Base-by-base conservation (phyloP, 2,888 invertebrate species). In the Pycnomerus fuliginosus region DNA sequence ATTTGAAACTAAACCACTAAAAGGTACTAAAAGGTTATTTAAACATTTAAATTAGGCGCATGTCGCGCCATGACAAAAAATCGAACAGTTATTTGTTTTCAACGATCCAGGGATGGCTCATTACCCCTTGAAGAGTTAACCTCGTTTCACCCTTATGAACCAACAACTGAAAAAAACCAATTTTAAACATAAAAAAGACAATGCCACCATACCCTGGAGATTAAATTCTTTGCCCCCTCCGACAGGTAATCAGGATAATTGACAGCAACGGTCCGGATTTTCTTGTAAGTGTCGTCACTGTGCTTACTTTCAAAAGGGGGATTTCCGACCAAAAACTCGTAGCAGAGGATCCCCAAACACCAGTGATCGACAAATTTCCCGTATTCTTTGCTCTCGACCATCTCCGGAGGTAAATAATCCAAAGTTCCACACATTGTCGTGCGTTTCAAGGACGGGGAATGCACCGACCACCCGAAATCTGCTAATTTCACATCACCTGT, bases 381-480 rank as follows among this genome's bases (percentile, higher is more conserved):
- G 65, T 99, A 96, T 0, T 79, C 73, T 60, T 82, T 78, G 0
- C 87, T 84, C 53, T 84, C 84, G 3, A 99, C 84, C 95, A 99
- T 98, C 75, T 99, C 98, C 3, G 97, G 97, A 0, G 96, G 92
- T 15, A 97, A 75, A 71, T 97, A 97, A 74, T 97, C 96, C 25
- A 96, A 74, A 1, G 96, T 97, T 1, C 97, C 96, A 63, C 97
- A 97, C 75, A 96, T 80, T 1, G 96, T 97, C 56, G 85, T 85
- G 23, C 95, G 83, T 62, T 88, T 87, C 61, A 38, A 71, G 62
- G 86, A 85, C 3, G 90, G 90, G 1, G 94, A 90, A 71, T 95
- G 94, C 1, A 94, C 91, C 0, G 94, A 93, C 94, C 94, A 95
- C 1, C 95, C 95, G 74, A 95, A 95, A 71, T 95, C 95, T 2